These are phyloP conservation scores for Clusia tigrina DNA, from an alignment of 2,888 invertebrate species.

Conservation along the genomic window DNA sequence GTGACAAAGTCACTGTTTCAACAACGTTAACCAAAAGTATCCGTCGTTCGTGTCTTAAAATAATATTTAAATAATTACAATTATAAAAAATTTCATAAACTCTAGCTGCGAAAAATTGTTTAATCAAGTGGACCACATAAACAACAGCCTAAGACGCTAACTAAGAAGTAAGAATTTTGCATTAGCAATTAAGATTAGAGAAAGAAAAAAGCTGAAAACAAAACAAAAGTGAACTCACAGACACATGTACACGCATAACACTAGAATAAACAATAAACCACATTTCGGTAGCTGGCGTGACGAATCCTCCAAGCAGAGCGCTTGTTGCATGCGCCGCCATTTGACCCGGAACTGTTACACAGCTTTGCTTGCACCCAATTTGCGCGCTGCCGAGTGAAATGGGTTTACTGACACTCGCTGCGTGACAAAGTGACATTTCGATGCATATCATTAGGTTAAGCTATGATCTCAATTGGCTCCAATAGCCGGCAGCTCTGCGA, in stretches of 20 bases:
- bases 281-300: too few species aligned
- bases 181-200: background rate
- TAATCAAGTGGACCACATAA: too few species aligned
- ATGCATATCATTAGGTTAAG: background rate
- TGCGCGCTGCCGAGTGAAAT: slow-evolving; percentile 6
- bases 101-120: background rate
- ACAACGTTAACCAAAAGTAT: background rate
- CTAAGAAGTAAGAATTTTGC: slow-evolving; percentile 1
- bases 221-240: too few species aligned
- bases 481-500: too few species aligned
- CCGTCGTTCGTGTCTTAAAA: too few species aligned
- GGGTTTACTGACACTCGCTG: slow-evolving; percentile 6
- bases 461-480: too few species aligned
- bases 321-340: background rate
- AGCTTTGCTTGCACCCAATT: background rate
- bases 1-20: background rate
- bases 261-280: too few species aligned
- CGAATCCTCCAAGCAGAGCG: background rate
- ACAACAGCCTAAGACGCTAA: background rate
- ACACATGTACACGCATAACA: too few species aligned
- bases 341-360: background rate
- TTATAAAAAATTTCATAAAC: background rate
- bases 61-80: background rate
- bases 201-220: background rate
- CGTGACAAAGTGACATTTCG: background rate